phyloP scores from a whole-genome alignment of 2,888 invertebrate genomes.

The Amphiduros pacificus region DNA sequence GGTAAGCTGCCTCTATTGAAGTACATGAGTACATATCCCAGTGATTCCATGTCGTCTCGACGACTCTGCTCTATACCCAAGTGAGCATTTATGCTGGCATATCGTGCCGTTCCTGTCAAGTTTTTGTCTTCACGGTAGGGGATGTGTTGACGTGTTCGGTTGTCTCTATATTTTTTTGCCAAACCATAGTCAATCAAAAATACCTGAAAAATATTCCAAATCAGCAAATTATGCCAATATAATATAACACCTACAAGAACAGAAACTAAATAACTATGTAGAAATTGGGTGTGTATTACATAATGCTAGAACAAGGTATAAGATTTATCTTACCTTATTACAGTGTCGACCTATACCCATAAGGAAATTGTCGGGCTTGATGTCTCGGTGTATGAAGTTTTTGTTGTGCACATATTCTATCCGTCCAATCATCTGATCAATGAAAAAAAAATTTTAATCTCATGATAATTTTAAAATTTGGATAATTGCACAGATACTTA shows the following conservation, averaged over 20 bases:
- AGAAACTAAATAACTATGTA: too few species aligned
- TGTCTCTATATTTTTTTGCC: conserved; percentile 97
- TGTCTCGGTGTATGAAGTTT: conserved; percentile 92
- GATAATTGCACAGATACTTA: too few species aligned
- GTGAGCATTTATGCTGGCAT: conserved; percentile 99
- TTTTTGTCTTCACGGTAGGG: conserved; percentile 70
- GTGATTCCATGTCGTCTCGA: conserved; percentile 98
- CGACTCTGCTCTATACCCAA: conserved; percentile 98
- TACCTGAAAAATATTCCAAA: conserved; percentile 65
- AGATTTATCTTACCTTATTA: conserved; percentile 33
- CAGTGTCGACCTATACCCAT: conserved; percentile 61
- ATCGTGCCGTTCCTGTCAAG: conserved; percentile 66
- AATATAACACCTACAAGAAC: too few species aligned
- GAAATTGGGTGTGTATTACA: too few species aligned
- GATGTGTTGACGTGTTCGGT: conserved; percentile 89
- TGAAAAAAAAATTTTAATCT: too few species aligned
- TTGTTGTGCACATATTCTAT: conserved; percentile 98
- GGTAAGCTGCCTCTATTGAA: conserved; percentile 90
- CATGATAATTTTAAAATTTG: too few species aligned
- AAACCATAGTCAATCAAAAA: conserved; percentile 99
- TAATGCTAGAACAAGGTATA: too few species aligned
- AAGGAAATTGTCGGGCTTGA: conserved; percentile 65
- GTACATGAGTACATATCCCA: conserved; percentile 99
- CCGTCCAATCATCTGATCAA: conserved; percentile 66
- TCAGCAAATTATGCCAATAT: too few species aligned